Evolutionary conservation across 2,888 invertebrate genomes (phyloP), one percentile per base, ranked within the genome.

Genomic region (Thera britannica): DNA sequence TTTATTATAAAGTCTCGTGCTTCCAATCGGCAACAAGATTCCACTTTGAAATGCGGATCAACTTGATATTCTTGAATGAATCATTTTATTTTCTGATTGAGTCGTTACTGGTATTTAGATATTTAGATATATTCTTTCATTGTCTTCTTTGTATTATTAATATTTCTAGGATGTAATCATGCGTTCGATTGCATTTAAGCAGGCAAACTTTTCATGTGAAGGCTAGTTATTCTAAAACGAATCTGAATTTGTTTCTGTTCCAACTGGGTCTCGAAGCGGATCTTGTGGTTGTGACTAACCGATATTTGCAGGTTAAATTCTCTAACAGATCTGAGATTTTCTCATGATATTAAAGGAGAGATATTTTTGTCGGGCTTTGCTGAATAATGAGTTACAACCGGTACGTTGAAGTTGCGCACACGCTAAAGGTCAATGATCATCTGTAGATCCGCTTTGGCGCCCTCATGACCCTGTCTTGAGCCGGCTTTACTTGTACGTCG

Each of bases 391-490:
- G 85, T 88, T 87, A 90, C 87, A 89, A 91, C 91, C 90, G 90
- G 90, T 89, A 89, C 83, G 81, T 69, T 79, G 81, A 79, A 82
- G 87, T 86, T 90, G 89, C 88, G 88, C 90, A 86, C 88, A 86
- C 89, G 84, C 80, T 90, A 93, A 93, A 93, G 93, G 93, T 93
- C 93, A 92, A 92, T 90, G 93, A 90, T 93, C 93, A 93, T 90
- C 90, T 87, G 88, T 90, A 93, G 93, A 93, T 93, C 93, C 93
- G 93, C 90, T 87, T 93, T 89, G 90, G 79, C 89, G 92, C 88
- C 92, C 91, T 87, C 90, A 81, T 92, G 93, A 93, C 93, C 93
- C 92, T 91, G 90, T 89, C 87, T 82, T 83, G 87, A 83, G 86
- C 83, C 83, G 82, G 87, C 87, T 87, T 84, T 82, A 83, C 77